phyloP scores from a whole-genome alignment of 2,888 invertebrate species.

The Panzeria rudis region DNA sequence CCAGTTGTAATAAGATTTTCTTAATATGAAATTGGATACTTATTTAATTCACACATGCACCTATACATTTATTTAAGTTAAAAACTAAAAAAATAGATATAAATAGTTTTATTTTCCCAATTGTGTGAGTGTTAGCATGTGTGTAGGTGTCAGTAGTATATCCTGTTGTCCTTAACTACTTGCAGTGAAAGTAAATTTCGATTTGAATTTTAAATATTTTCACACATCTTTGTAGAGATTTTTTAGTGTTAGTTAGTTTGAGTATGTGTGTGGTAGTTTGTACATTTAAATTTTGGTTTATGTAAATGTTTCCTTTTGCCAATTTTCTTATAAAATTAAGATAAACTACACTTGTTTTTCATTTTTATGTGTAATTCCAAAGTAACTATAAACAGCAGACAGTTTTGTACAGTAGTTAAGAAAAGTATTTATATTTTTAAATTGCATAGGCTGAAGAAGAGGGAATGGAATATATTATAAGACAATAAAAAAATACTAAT shows the following conservation, averaged over 20 bases:
- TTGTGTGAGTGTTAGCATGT: conserved; percentile 4
- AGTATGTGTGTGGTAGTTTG: not conserved
- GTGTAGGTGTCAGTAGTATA: conserved; percentile 34
- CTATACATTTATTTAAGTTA: not conserved
- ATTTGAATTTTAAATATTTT: conserved; percentile 60
- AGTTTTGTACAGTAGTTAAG: not conserved
- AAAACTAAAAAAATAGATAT: conserved; percentile 7
- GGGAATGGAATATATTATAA: not conserved
- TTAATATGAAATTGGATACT: not conserved
- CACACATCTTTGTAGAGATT: conserved; percentile 49
- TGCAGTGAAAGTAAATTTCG: conserved; percentile 69
- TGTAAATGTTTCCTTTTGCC: conserved; percentile 48
- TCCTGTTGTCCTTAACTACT: conserved; percentile 20
- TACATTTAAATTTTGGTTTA: conserved; percentile 35
- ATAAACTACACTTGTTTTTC: conserved; percentile 52
- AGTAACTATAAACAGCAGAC: conserved; percentile 2
- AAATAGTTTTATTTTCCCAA: conserved; percentile 22
- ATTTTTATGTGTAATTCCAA: conserved; percentile 30
- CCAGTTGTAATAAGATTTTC: conserved; percentile 54
- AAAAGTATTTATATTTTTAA: not conserved
- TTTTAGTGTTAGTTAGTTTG: not conserved
- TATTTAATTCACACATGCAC: not conserved
- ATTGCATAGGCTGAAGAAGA: not conserved
- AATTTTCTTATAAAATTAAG: conserved; percentile 63
- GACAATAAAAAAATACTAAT: no score